Conservation (phyloP, 2,888 invertebrate genomes). For the Anticlea derivata region DNA sequence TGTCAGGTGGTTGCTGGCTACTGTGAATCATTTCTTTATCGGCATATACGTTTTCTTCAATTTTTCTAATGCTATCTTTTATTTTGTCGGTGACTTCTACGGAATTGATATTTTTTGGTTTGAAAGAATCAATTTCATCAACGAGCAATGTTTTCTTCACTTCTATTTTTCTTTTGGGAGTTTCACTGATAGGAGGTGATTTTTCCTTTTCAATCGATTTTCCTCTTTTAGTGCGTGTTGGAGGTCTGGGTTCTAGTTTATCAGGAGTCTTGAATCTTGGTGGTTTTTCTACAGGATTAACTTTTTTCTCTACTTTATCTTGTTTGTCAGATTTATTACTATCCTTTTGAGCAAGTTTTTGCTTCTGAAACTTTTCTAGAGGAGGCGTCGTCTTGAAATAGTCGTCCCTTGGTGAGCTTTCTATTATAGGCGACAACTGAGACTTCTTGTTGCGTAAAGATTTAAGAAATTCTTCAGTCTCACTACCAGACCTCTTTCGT, state of each 20-base stretch:
- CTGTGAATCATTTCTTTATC: constrained; percentile 88
- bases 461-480: constrained; percentile 84
- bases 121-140: constrained; percentile 68
- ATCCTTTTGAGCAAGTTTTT: constrained; percentile 61
- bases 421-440: constrained; percentile 91
- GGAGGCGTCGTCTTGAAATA: constrained; percentile 83
- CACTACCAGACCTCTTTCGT: constrained; percentile 85
- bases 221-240: constrained; percentile 63
- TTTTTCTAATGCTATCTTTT: constrained; percentile 77
- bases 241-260: constrained; percentile 72
- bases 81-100: constrained; percentile 75
- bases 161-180: constrained; percentile 72
- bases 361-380: constrained; percentile 66
- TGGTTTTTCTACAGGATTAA: constrained; percentile 76
- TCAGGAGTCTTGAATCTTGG: constrained; percentile 70
- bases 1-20: constrained; percentile 88
- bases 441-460: constrained; percentile 84
- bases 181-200: constrained; percentile 66
- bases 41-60: constrained; percentile 78
- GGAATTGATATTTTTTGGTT: constrained; percentile 54
- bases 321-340: constrained; percentile 52
- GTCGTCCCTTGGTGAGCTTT: constrained; percentile 88
- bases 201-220: constrained; percentile 65
- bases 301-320: constrained; percentile 64
- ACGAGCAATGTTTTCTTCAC: constrained; percentile 64